Evolutionary conservation across 2,797 vertebrate species (phyloP).

Genomic region (Anniella stebbinsi): DNA sequence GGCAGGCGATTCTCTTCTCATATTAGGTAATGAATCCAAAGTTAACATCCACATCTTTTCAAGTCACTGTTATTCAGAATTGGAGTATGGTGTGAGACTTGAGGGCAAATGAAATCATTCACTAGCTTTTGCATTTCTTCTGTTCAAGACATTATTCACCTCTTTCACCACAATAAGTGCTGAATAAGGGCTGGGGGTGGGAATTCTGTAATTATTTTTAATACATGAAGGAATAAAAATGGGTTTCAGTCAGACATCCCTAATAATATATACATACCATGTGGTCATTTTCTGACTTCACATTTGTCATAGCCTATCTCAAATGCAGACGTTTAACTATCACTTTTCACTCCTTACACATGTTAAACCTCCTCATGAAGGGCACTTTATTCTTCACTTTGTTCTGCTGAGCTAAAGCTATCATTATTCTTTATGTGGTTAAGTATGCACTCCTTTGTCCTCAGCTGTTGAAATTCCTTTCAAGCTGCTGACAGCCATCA

Average conservation of each 20-base stretch:
- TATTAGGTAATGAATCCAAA: slow-evolving; percentile 10
- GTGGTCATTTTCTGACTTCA: slow-evolving; percentile 31
- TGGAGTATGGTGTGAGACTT: slow-evolving; percentile 34
- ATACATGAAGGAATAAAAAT: slow-evolving; percentile 5
- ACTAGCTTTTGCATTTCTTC: slow-evolving; percentile 22
- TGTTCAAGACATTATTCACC: slow-evolving; percentile 34
- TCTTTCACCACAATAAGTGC: slow-evolving; percentile 7
- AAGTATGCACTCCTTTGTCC: slow-evolving; percentile 51
- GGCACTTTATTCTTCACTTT: slow-evolving; percentile 55
- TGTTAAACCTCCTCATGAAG: slow-evolving; percentile 56
- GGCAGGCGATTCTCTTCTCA: not conserved
- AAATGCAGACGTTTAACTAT: slow-evolving; percentile 44
- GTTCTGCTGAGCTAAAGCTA: slow-evolving; percentile 48
- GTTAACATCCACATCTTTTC: slow-evolving; percentile 50
- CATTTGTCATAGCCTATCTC: slow-evolving; percentile 39
- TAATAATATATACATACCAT: slow-evolving; percentile 18
- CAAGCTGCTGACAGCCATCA: slow-evolving; percentile 43
- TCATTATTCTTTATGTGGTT: slow-evolving; percentile 58
- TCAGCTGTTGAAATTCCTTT: slow-evolving; percentile 61
- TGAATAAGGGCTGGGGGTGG: slow-evolving; percentile 23
- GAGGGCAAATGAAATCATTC: slow-evolving; percentile 56
- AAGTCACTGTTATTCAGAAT: slow-evolving; percentile 47
- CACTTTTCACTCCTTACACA: slow-evolving; percentile 57
- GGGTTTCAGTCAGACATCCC: not conserved
- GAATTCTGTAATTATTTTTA: not conserved